Evolutionary conservation across 1,140 invertebrate genomes (phyloP).

Genomic region (Heliconius hermathena): DNA sequence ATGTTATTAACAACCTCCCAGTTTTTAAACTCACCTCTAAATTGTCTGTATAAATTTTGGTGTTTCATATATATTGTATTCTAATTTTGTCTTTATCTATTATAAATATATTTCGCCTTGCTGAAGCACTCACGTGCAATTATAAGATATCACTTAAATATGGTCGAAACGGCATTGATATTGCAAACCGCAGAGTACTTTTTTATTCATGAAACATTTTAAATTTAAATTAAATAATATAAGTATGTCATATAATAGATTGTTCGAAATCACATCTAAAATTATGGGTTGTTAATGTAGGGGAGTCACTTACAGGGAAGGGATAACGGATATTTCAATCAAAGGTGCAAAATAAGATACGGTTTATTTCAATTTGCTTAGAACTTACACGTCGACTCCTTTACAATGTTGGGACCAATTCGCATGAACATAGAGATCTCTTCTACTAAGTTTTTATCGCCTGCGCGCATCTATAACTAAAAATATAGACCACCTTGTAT

Average conservation of each 20-base stretch:
- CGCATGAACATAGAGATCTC: slow-evolving; percentile 23
- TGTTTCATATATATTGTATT: background rate
- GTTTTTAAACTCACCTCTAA: slow-evolving; percentile 17
- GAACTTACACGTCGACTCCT: slow-evolving; percentile 22
- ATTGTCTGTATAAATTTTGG: background rate
- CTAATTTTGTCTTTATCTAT: slow-evolving; percentile 6
- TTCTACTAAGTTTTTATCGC: slow-evolving; percentile 23
- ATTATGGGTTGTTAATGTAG: slow-evolving; percentile 30
- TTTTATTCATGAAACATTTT: background rate
- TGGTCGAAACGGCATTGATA: background rate
- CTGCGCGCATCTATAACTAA: background rate
- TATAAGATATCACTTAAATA: background rate
- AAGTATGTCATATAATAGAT: background rate
- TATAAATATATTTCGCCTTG: slow-evolving; percentile 9
- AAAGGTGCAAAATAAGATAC: background rate
- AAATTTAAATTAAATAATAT: background rate
- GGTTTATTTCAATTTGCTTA: background rate
- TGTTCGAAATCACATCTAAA: background rate
- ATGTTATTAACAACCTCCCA: slow-evolving; percentile 16
- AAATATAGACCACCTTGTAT: background rate
- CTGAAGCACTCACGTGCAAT: background rate
- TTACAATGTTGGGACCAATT: slow-evolving; percentile 46
- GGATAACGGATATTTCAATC: background rate
- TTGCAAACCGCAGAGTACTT: background rate
- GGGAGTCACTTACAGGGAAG: slow-evolving; percentile 15